Evolutionary conservation across 2,113 vertebrate species (phyloP), one percentile per base, ranked within the genome.

Genomic region (Zingel zingel): DNA sequence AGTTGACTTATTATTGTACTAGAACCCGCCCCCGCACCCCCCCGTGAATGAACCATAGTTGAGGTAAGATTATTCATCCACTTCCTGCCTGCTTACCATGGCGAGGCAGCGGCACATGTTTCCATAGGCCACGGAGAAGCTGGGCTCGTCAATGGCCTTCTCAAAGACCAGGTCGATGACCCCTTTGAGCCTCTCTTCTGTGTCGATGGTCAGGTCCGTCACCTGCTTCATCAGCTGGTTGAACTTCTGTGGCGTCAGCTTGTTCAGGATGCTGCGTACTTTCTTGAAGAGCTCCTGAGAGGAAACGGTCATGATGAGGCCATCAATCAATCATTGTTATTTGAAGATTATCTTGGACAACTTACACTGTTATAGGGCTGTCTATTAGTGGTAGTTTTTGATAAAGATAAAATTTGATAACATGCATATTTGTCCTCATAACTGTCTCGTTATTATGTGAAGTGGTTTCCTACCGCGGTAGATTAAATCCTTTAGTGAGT

Each of bases 91-190:
- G 75, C 96, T 94, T 94, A 99, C 98, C 90, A 96, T 98, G 61
- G 97, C 97, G 1, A 99, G 96, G 91, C 98, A 98, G 54, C 97
- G 95, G 94, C 98, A 99, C 98, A 99, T 99, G 95, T 99, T 97
- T 90, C 97, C 98, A 2, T 99, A 99, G 0, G 98, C 98, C 91
- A 98, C 97, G 0, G 98, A 99, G 92, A 99, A 99, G 94, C 97
- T 96, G 80, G 98, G 98, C 83, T 99, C 98, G 5, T 99, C 97
- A 1, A 99, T 97, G 78, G 98, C 98, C 93, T 99, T 99, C 95
- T 99, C 98, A 1, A 99, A 99, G 73, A 99, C 98, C 88, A 99
- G 95, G 95, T 99, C 98, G 0, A 99, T 99, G 94, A 99, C 97
- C 19, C 98, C 98, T 89, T 99, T 99, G 64, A 99, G 96, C 58